Evolutionary conservation across 2,888 invertebrate genomes (phyloP).

Genomic region (Sarcophaga rosellei): DNA sequence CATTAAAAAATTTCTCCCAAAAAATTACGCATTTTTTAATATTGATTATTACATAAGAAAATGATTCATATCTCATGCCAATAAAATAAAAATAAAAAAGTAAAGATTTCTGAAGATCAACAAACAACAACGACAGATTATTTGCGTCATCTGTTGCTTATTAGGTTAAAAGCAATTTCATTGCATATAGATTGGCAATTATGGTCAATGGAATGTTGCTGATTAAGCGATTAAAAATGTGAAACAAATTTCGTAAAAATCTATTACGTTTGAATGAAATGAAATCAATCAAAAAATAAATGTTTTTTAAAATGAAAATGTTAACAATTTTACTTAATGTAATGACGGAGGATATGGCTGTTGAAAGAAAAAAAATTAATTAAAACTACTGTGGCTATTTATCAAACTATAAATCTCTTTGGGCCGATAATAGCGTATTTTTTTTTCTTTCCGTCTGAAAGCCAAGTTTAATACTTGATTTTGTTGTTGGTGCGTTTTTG

Average conservation of each 20-base stretch:
- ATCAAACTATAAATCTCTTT: too few species aligned
- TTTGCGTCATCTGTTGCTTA: not conserved
- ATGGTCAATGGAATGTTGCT: constrained; percentile 12
- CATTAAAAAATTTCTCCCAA: too few species aligned
- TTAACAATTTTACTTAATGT: not conserved
- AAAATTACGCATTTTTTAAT: not conserved
- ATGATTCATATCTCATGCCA: not conserved
- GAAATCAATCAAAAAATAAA: not conserved
- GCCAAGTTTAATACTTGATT: too few species aligned
- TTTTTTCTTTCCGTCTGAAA: too few species aligned
- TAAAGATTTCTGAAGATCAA: constrained; percentile 30
- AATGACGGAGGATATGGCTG: not conserved
- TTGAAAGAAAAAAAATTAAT: too few species aligned
- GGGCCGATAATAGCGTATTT: too few species aligned
- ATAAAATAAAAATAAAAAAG: constrained; percentile 4
- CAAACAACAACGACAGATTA: not conserved
- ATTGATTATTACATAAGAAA: not conserved
- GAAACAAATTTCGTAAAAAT: not conserved
- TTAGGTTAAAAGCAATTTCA: not conserved
- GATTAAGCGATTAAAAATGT: constrained; percentile 6
- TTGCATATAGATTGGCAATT: not conserved
- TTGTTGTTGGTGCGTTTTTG: not conserved
- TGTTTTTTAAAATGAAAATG: not conserved
- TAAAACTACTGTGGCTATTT: too few species aligned
- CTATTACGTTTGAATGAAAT: not conserved